Evolutionary conservation across 2,113 vertebrate genomes (phyloP), one percentile per base, ranked within the genome.

Genomic region (Sardina pilchardus): DNA sequence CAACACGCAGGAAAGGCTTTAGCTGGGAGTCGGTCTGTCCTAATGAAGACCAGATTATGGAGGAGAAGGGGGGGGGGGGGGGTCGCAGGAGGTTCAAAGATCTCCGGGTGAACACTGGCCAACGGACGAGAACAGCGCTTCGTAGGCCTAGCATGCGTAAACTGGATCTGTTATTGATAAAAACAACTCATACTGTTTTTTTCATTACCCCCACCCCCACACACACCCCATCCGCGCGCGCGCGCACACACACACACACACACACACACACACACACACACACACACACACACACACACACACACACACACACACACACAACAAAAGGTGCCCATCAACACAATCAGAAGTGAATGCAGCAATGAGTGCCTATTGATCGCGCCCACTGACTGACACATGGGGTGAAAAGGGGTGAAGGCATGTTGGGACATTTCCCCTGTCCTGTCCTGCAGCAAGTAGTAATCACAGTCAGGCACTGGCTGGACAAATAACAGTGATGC

Each of bases 21-120:
- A 6, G 53, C 21, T 6, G 19, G 16, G 71, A 78, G 53, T 59
- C 21, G 30, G 30, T 59, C 63, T 26, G 1, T 78, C 71, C 30
- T 78, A 78, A 78, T 78, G 34, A 34, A 78, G 34, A 78, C 71
- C 71, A 78, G 71, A 78, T 78, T 36, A 59, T 4, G 71, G 12
- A 34, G 30, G 34, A 78, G 14, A 78, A 16, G 71, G 12, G 71
- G 14, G 63, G 12, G 26, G 4, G 26, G 10, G 26, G 30, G 26
- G 16, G 0, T 2, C 6, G 26, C 24, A 67, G 24, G 63, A 71
- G 63, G 16, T 78, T 78, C 30, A 78, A 34, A 78, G 30, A 36
- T 36, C 26, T 36, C 30, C 30, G 71, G 34, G 30, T 78, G 71
- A 78, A 78, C 30, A 16, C 71, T 36, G 19, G 48, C 48, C 17